A percentile compares a stretch with the other conserved stretches of the same genome.
Evolutionary conservation across 1,140 invertebrate species (phyloP).

Genomic region (Trachelipus rathkii): DNA sequence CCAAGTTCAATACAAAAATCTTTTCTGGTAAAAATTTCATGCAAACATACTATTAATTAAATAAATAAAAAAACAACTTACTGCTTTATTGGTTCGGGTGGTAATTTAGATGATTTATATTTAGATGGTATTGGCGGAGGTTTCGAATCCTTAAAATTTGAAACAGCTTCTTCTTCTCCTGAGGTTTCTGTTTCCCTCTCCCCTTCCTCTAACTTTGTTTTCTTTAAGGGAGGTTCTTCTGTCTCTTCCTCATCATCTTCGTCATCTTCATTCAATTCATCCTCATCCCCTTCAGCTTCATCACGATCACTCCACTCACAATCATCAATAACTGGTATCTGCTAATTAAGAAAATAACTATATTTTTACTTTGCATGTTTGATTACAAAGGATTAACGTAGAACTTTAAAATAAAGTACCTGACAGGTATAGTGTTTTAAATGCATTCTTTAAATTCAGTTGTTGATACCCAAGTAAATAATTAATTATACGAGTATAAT

Average conservation of each 20-base stretch:
- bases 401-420: neutral
- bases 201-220: conserved; percentile 16
- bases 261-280: conserved; percentile 39
- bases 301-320: conserved; percentile 42
- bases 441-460: neutral
- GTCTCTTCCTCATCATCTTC: conserved; percentile 26
- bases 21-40: too few relatives aligned
- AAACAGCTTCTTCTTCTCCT: too few relatives aligned
- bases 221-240: conserved; percentile 35
- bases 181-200: neutral
- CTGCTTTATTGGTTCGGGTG: too few relatives aligned
- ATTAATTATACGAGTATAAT: too few relatives aligned
- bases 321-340: conserved; percentile 43
- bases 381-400: neutral
- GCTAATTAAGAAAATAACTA: conserved; percentile 4
- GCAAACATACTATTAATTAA: too few relatives aligned
- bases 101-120: too few relatives aligned
- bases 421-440: neutral
- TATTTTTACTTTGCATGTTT: neutral
- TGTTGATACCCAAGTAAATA: too few relatives aligned
- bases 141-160: too few relatives aligned
- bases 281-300: conserved; percentile 43
- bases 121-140: too few relatives aligned
- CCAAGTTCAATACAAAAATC: too few relatives aligned
- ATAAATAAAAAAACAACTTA: too few relatives aligned